Conservation (phyloP, 2,113 vertebrate genomes). For the Thamnophis sirtalis region DNA sequence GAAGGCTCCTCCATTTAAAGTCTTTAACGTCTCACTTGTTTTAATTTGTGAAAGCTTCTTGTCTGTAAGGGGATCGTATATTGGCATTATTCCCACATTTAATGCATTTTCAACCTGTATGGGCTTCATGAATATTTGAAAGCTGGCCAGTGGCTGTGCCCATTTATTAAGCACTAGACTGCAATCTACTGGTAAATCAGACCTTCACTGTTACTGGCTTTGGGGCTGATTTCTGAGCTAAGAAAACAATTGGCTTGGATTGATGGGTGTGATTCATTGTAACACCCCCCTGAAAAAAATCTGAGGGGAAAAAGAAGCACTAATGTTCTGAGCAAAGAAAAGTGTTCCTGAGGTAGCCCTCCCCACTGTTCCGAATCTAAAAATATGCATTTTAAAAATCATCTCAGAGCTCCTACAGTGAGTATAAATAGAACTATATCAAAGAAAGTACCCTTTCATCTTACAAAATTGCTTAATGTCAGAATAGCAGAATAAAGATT, state of each 20-base stretch:
- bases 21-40: conserved; percentile 63
- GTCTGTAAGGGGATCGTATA: conserved; percentile 56
- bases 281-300: conserved; percentile 41
- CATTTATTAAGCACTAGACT: conserved; percentile 51
- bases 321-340: background rate
- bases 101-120: conserved; percentile 66
- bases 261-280: conserved; percentile 39
- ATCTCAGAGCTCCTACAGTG: background rate
- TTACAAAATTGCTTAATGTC: conserved; percentile 46
- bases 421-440: conserved; percentile 39
- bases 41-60: conserved; percentile 65
- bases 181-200: conserved; percentile 64
- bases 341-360: conserved; percentile 39
- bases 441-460: conserved; percentile 44
- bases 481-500: background rate
- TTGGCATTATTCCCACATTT: conserved; percentile 68
- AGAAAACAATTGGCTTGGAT: conserved; percentile 57
- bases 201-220: conserved; percentile 59
- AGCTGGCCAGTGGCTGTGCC: conserved; percentile 53
- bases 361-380: background rate
- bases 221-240: conserved; percentile 55
- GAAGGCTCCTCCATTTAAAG: conserved; percentile 61
- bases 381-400: conserved; percentile 19
- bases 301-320: conserved; percentile 32
- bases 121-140: conserved; percentile 72